Base-by-base conservation (phyloP, 2,888 invertebrate species). In the Drosophila flavopinicola region DNA sequence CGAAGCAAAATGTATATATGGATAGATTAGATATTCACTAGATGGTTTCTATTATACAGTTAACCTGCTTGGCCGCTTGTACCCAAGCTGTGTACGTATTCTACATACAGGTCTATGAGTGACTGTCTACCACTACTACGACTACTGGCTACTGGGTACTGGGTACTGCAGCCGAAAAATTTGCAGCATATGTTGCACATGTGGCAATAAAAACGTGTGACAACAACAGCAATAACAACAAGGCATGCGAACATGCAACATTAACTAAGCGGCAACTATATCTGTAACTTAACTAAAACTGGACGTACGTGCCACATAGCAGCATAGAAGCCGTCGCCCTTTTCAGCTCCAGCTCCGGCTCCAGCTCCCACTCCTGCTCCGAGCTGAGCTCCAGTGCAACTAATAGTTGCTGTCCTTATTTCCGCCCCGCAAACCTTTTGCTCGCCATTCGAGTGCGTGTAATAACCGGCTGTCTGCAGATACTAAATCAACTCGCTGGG, bases 401-500 rank as follows among this genome's bases (percentile, higher is more conserved):
- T 74, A 63, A 68, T 59, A 69, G 63, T 69, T 49, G 47, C 64
- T 47, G 64, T 54, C 60, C 41, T 58, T 68, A 61, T 69, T 69
- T 75, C 75, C 75, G 69, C 13, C 58, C 64, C 48, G 70, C 49
- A 69, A 75, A 59, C 75, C 64, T 49, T 68, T 58, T 75, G 70
- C 49, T 69, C 65, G 49, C 54, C 75, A 49, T 53, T 54, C 29
- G 61, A 67, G 66, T 75, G 72, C 79, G 72, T 82, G 72, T 67
- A 78, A 75, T 59, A 77, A 83, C 79, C 66, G 73, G 75, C 82
- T 87, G 89, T 87, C 87, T 87, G 66, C 75, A 83, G 87, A 79
- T 84, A 87, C 84, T 89, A 85, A 89, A 89, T 88, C 89, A 89
- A 84, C 80, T 84, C 85, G 57, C 29, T 60, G 45, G 53, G 42